Evolutionary conservation across 2,797 vertebrate genomes (phyloP), one percentile per base, ranked within the genome.

Genomic region (Manis javanica): DNA sequence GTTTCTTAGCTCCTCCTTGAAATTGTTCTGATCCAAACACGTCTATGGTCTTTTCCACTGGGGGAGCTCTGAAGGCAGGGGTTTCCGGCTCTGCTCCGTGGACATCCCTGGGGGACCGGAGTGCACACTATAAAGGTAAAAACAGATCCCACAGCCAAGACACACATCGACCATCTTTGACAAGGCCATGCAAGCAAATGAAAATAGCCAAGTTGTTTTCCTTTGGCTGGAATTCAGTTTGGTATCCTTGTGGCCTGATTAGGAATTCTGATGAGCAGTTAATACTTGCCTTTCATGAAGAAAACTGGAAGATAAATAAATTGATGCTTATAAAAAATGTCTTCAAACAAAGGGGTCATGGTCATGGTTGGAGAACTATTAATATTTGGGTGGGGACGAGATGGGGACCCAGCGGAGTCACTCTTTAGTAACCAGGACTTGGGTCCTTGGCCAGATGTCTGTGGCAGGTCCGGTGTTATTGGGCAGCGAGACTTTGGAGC

Each of bases 151-250:
- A 74, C 24, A 2, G 57, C 15, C 5, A 39, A 57, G 72, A 15
- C 0, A 2, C 4, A 0, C 37, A 0, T 5, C 5, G 0, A 6
- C 13, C 15, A 0, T 16, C 29, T 66, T 46, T 7, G 85, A 37
- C 29, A 2, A 42, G 39, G 49, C 10, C 16, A 5, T 0, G 0
- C 0, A 3, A 13, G 55, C n/a, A 18, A 49, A 5, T 0, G 5
- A 15, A 31, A 7, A 7, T 0, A 3, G 37, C 64, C 19, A 2
- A 1, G 11, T 8, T 92, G 55, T 51, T 21, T 37, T 66, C 61
- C 78, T 29, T 21, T 13, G 86, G 87, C 71, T 57, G 82, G n/a
- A 66, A 3, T 57, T 59, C 1, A 2, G 1, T 2, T 34, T 23
- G 72, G 39, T 15, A 0, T 26, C 59, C 34, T 14, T 34, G 23